Base-by-base conservation (phyloP, 1,140 invertebrate genomes). In the Pteromalus puparum region DNA sequence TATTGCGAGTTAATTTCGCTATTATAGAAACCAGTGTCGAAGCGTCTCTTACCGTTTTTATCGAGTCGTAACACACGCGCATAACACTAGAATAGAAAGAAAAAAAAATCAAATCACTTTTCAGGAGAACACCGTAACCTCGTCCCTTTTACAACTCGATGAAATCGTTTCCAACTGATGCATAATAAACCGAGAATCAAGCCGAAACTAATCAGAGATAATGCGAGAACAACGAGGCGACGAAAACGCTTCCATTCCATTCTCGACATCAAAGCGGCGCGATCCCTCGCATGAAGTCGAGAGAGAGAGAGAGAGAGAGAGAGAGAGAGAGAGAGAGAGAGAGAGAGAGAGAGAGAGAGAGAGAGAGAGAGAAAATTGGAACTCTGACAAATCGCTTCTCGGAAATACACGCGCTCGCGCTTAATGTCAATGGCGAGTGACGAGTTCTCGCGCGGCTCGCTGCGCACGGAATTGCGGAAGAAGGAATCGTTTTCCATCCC, bases 351-450 rank as follows among this genome's bases (percentile, higher is more conserved):
- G 24, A 30, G 26, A 68, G 38, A 4, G 67, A 28, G 24, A 30
- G 26, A 68, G 38, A 4, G 48, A 53, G 73, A 13, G 15, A 76
- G 75, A 83, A 83, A 83, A 83, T 84, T 84, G 78, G 72, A 34
- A 34, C 26, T 28, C 34, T 84, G 83, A 84, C 83, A 84, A 84
- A 84, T 84, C 26, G 78, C 18, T 75, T 76, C 83, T 68, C 53
- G 72, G 34, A 65, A 81, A 67, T 53, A 34, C 30, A 34, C 30
- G 53, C 77, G 68, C 38, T 34, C 77, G 68, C 77, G 73, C 30
- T 84, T 84, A 74, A 75, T 67, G 77, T 80, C 83, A 80, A 84
- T 67, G 68, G 48, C 83, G 68, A 26, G 48, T 38, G 82, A 83
- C 65, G 30, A 42, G 76, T 34, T 24, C n/a, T 46, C 65, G 30